Base-by-base conservation (phyloP, 2,797 vertebrate genomes). In the Coilia nasus region DNA sequence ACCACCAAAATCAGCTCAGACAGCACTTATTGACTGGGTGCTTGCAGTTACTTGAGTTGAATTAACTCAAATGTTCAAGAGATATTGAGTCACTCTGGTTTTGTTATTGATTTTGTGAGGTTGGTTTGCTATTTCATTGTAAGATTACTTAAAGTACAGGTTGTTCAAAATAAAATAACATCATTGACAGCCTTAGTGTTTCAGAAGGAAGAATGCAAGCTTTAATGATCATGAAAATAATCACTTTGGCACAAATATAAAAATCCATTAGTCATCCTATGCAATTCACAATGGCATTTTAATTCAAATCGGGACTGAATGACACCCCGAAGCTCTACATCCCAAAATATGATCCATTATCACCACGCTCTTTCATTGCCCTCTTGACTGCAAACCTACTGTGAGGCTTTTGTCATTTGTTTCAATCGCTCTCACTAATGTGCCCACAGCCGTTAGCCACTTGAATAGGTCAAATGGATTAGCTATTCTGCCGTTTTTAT, bases 301-400 rank as follows among this genome's bases (percentile, higher is more conserved):
- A 86, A 87, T 88, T 91, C 87, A 86, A 87, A 85, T 85, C 15
- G 84, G 83, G 83, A 67, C 44, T 57, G 85, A 89, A 89, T 87
- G 85, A 86, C 85, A 82, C 83, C 88, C 86, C 47, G 59, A 83
- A 89, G 90, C 88, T 71, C 83, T 83, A 54, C 81, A 75, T 62
- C 50, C 85, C 64, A 87, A 86, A 91, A 89, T 88, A 81, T 84
- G 83, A 87, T 91, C 89, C 85, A 88, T 91, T 90, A 87, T 87
- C 35, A 87, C 84, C 85, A 71, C 82, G 78, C 82, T 78, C 87
- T 85, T 87, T 88, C 85, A 64, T 86, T 84, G 89, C 85, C 87
- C 86, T 87, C 82, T 78, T 85, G 87, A 87, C 85, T 87, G 86
- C 46, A 83, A 83, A 82, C 88, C 87, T 87, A 88, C 82, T 83